Conservation (phyloP, 37 sponge, comb jelly and placozoan genomes). For the Tethya wilhelma region DNA sequence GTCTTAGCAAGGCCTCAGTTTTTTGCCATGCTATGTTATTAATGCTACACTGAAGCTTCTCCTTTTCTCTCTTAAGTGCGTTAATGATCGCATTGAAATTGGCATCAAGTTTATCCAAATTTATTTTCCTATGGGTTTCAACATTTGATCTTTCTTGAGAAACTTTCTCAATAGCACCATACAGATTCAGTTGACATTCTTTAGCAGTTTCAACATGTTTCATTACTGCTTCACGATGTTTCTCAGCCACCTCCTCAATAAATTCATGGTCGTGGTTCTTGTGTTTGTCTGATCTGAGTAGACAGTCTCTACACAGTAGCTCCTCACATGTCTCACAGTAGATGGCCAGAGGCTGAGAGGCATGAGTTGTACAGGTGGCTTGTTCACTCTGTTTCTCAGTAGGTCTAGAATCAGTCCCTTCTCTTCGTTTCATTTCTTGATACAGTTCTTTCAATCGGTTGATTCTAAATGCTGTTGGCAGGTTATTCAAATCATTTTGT, state of each 20-base stretch:
- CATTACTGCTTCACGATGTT: background rate
- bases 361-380: background rate
- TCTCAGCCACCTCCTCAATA: slow-evolving; percentile 1
- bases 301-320: slow-evolving; percentile 7
- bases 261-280: background rate
- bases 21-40: too few relatives aligned
- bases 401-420: background rate
- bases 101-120: background rate
- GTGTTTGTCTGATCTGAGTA: background rate
- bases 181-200: background rate
- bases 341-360: background rate
- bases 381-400: background rate
- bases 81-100: too few relatives aligned
- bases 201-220: background rate
- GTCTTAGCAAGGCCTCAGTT: too few relatives aligned
- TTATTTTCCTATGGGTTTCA: background rate
- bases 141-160: background rate
- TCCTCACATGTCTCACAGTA: slow-evolving; percentile 22
- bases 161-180: background rate
- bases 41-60: too few relatives aligned
- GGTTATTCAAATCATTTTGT: background rate
- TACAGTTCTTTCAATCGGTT: background rate
- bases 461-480: background rate
- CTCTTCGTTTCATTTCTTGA: background rate
- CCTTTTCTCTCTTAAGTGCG: too few relatives aligned